Evolutionary conservation across 35 echinoderm and acorn worm species (phyloP), one percentile per base, ranked within the genome.

Genomic region (Apostichopus parvimensis): DNA sequence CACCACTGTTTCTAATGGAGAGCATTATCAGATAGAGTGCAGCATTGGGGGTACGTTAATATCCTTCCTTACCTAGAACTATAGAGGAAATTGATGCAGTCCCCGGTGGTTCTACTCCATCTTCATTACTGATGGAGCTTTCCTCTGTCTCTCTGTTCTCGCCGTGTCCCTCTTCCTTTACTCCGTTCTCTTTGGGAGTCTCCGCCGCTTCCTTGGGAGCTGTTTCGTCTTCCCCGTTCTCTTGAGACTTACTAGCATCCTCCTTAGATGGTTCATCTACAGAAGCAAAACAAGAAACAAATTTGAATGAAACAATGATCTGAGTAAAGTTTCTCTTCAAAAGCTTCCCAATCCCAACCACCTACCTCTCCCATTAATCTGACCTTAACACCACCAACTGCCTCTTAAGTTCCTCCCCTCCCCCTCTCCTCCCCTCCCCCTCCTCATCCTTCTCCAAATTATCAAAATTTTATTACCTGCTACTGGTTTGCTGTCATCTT

Each of bases 21-120:
- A 45, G 0, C 34, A 45, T 45, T 45, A 45, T 45, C 2, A 3
- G 34, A 45, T 34, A 1, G 2, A 34, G 28, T 34, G 28, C 1
- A 34, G 28, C 34, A 45, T 45, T 3, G 34, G 34, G 34, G 34
- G 2, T 45, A 45, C 34, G 34, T 45, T 45, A 45, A 45, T 45
- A 45, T 45, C 34, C 2, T 45, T 45, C 34, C 77, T 72, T 25
- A 88, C 86, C 86, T 28, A 88, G 26, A 68, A 95, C 92, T 5
- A 98, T 95, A 6, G 96, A 98, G 3, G 96, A 98, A 17, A 98
- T 98, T 17, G 96, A 94, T 56, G 92, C 80, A 23, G 97, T 89
- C 9, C 80, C 90, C 65, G 82, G 79, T 6, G 93, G 83, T 55
- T 78, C 91, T n/a, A 71, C 73, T 4, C 54, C 78, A 53, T 26